Percentiles rank a stretch among this genome's conserved stretches.
Conservation (phyloP, 64 coral and sea anemone species). For the Catalaphyllia jardinei region DNA sequence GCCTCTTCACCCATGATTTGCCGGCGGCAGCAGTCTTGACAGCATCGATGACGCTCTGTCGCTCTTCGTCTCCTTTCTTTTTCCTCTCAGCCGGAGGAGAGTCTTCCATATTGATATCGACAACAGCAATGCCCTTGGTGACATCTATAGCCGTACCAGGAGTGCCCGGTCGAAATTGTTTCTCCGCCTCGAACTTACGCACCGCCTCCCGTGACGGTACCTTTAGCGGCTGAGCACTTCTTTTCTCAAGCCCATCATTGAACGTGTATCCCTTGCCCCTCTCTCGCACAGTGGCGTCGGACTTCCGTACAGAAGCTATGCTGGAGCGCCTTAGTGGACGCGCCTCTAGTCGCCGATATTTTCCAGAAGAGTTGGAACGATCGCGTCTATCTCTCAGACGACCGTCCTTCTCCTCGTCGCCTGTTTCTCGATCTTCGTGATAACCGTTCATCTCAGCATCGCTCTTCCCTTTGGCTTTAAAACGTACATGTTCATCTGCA, state of each 20-base stretch:
- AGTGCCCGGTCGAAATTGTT: not conserved
- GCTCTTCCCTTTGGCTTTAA: slow-evolving; percentile 4
- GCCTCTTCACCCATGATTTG: slow-evolving; percentile 19
- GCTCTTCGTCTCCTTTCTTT: slow-evolving; percentile 13
- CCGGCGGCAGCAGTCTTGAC: slow-evolving; percentile 29
- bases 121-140: slow-evolving; percentile 1
- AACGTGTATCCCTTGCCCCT: slow-evolving; percentile 68
- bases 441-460: slow-evolving; percentile 32
- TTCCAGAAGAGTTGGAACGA: slow-evolving; percentile 56
- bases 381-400: slow-evolving; percentile 11
- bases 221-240: not conserved
- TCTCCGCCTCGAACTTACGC: not conserved
- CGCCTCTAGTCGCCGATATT: slow-evolving; percentile 69
- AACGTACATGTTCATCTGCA: slow-evolving; percentile 10
- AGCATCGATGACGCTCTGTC: slow-evolving; percentile 17
- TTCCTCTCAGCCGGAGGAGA: not conserved
- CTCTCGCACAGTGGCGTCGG: slow-evolving; percentile 72
- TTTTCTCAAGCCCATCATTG: slow-evolving; percentile 31
- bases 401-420: slow-evolving; percentile 19
- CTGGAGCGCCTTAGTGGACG: slow-evolving; percentile 81
- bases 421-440: slow-evolving; percentile 11
- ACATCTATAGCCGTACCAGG: not conserved
- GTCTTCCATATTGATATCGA: slow-evolving; percentile 40
- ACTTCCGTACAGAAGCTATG: slow-evolving; percentile 82
- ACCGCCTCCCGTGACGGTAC: not conserved